Percentiles rank a stretch among this genome's conserved stretches.
Evolutionary conservation across 2,888 invertebrate genomes (phyloP).

Genomic region (Magallana nippona): DNA sequence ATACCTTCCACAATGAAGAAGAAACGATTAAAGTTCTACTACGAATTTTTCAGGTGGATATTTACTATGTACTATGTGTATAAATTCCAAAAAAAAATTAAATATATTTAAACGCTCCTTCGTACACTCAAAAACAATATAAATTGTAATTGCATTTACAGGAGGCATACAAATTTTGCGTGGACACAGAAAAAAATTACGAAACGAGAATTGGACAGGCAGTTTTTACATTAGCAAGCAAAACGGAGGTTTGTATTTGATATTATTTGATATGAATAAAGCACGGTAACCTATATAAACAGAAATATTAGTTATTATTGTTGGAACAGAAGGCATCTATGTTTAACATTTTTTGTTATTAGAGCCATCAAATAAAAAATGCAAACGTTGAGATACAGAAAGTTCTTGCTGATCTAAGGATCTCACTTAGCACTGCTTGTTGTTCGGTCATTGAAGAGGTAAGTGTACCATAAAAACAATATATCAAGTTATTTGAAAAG

Average conservation of each 20-base stretch:
- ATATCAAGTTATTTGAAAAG: no score
- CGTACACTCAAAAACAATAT: no score
- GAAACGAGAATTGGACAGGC: constrained; percentile 23
- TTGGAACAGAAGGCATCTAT: no score
- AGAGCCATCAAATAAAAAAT: background rate
- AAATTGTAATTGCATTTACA: background rate
- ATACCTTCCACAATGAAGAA: background rate
- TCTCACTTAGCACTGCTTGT: background rate
- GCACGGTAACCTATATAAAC: no score
- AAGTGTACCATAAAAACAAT: background rate
- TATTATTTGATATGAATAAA: no score
- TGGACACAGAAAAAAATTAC: background rate
- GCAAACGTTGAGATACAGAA: background rate
- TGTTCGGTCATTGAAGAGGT: constrained; percentile 7
- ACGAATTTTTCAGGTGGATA: background rate
- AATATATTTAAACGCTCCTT: no score
- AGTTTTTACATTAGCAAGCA: background rate
- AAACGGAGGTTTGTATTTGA: background rate
- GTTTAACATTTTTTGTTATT: background rate
- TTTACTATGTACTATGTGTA: no score
- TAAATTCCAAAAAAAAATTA: no score
- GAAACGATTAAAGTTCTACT: background rate
- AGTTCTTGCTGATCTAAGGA: constrained; percentile 10
- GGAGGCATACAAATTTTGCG: constrained; percentile 13
- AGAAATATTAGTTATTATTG: no score